Evolutionary conservation across 2,797 vertebrate species (phyloP), one percentile per base, ranked within the genome.

Genomic region (Tinamus major): DNA sequence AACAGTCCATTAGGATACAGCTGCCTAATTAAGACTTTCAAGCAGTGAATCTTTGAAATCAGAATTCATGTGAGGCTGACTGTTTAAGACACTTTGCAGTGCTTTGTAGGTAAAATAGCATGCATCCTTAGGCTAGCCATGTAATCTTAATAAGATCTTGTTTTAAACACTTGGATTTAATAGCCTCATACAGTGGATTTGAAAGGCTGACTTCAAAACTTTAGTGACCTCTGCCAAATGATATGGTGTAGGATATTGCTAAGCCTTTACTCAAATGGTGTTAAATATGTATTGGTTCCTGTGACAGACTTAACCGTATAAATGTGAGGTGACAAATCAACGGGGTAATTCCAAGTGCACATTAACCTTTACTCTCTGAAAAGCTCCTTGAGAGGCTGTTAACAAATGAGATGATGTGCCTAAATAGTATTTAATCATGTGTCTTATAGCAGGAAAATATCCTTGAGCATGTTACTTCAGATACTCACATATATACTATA

Each of bases 111-210:
- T 91, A 87, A 94, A 91, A 75, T 56, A 26, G 20, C 41, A 2
- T 15, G 17, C 64, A 58, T 82, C 42, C 48, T 41, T 4, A 11
- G 61, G 78, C 61, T 65, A 5, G 9, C 75, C 90, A 62, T n/a
- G 53, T 80, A 82, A 94, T 95, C 94, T 92, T 96, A 93, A 70
- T 76, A 67, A 71, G 61, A 85, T 94, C 93, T 90, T 75, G 61
- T 78, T 93, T 90, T 41, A 90, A 93, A 78, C 48, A 24, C 42
- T 94, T 87, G 53, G 63, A 78, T 90, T 90, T 70, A 90, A 64
- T 64, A 41, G 75, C 86, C 48, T 51, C 86, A 49, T 37, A 31
- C 0, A 0, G 85, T 49, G 61, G 64, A 79, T 82, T 49, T 88
- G 68, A 89, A 85, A 92, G 71, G 68, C 85, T 89, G 81, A 37